These are phyloP conservation scores for Phocoena sinus DNA, from an alignment of 2,113 vertebrate genomes.

Conservation along the genomic window DNA sequence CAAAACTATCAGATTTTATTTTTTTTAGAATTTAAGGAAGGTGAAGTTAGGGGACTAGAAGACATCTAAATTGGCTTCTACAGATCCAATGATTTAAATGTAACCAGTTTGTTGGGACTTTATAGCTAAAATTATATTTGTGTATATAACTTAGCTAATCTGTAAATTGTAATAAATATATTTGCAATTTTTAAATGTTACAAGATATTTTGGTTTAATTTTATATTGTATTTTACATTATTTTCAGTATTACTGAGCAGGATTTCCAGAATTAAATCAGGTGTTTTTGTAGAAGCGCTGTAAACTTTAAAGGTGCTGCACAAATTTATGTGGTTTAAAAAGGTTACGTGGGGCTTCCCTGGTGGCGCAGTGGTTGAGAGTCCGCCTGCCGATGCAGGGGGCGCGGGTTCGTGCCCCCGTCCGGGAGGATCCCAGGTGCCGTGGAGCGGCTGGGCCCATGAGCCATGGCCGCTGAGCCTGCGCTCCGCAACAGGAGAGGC, in stretches of 20 bases:
- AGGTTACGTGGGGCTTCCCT: not conserved
- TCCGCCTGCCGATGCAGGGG: too few species aligned
- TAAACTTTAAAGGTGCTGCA: not conserved
- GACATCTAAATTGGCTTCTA: constrained; percentile 69
- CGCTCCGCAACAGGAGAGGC: too few species aligned
- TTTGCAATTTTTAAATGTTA: constrained; percentile 76
- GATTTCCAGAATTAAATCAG: constrained; percentile 1
- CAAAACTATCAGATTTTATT: constrained; percentile 83
- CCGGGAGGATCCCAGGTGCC: too few species aligned
- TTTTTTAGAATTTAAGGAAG: constrained; percentile 81
- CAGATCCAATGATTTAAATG: constrained; percentile 68
- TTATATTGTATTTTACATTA: not conserved
- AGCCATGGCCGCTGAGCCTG: too few species aligned
- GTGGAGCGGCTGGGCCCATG: too few species aligned
- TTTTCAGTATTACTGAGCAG: not conserved
- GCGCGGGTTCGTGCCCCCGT: too few species aligned
- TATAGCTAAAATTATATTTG: constrained; percentile 82
- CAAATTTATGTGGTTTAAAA: not conserved
- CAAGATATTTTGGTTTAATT: constrained; percentile 28
- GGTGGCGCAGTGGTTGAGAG: too few species aligned
- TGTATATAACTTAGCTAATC: constrained; percentile 81
- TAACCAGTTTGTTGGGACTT: constrained; percentile 71
- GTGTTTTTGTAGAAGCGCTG: not conserved
- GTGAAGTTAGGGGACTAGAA: constrained; percentile 34
- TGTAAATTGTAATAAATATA: constrained; percentile 83